Conservation (phyloP, 2,888 invertebrate species). For the Antheraea assamensis region DNA sequence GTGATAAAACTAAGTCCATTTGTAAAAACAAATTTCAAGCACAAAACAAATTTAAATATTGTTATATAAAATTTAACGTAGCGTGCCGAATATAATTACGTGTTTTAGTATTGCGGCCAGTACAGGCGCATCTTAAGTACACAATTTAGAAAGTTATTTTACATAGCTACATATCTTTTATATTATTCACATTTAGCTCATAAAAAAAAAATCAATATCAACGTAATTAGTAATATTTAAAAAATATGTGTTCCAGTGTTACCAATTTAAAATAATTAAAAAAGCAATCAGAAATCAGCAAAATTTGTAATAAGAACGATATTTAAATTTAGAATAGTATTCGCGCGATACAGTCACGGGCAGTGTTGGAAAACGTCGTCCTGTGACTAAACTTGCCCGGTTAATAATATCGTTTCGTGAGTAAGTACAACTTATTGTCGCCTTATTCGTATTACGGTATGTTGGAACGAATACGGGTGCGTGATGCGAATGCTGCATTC, state of each 20-base stretch:
- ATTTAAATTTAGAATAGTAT: slow-evolving; percentile 27
- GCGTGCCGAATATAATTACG: slow-evolving; percentile 64
- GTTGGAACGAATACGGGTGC: slow-evolving; percentile 76
- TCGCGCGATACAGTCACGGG: slow-evolving; percentile 33
- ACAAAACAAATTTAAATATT: slow-evolving; percentile 59
- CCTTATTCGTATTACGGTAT: slow-evolving; percentile 78
- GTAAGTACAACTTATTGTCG: slow-evolving; percentile 58
- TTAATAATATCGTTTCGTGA: slow-evolving; percentile 60
- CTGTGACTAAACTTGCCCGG: slow-evolving; percentile 58
- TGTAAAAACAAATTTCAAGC: slow-evolving; percentile 56
- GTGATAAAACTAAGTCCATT: slow-evolving; percentile 62
- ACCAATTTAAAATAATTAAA: background rate
- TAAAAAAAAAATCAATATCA: background rate
- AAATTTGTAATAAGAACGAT: background rate
- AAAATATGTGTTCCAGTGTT: background rate
- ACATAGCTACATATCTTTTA: slow-evolving; percentile 25
- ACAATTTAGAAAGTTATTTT: slow-evolving; percentile 56
- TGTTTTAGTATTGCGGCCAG: slow-evolving; percentile 52
- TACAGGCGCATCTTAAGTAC: slow-evolving; percentile 42
- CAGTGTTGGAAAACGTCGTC: slow-evolving; percentile 66
- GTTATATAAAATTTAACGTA: slow-evolving; percentile 69
- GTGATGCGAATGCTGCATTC: slow-evolving; percentile 67
- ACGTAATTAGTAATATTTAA: background rate
- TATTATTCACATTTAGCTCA: background rate
- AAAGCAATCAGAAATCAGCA: background rate